Percentiles rank a stretch among this genome's conserved stretches.
phyloP scores from a whole-genome alignment of 2,888 invertebrate genomes.

The Sycophila texana region DNA sequence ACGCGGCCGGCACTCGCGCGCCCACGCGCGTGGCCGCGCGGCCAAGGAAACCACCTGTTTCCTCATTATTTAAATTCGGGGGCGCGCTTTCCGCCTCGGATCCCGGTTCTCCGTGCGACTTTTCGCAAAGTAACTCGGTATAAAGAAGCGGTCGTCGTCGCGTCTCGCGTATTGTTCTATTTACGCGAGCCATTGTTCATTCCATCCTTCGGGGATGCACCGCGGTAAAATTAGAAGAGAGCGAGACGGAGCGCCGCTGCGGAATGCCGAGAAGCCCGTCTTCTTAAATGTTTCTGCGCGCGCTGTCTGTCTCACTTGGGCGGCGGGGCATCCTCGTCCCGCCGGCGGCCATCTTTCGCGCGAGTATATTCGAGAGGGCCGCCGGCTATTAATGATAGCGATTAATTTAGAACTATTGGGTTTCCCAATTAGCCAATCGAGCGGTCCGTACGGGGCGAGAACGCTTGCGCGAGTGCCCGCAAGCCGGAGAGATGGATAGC shows the following conservation, averaged over 20 bases:
- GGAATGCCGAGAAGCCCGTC: constrained; percentile 71
- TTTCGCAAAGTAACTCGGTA: not conserved
- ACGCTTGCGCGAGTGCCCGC: too few species aligned
- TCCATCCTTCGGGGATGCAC: constrained; percentile 68
- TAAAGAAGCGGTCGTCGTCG: not conserved
- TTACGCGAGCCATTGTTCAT: constrained; percentile 75
- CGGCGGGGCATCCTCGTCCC: constrained; percentile 1
- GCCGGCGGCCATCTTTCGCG: not conserved
- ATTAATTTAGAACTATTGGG: constrained; percentile 76
- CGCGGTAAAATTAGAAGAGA: constrained; percentile 30
- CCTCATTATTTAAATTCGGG: constrained; percentile 53
- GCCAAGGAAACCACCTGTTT: constrained; percentile 50
- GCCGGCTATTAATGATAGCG: constrained; percentile 73
- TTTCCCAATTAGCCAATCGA: constrained; percentile 75
- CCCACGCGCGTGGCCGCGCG: not conserved
- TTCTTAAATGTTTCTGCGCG: constrained; percentile 71
- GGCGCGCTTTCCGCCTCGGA: too few species aligned
- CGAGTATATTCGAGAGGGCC: constrained; percentile 42
- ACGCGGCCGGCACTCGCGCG: not conserved
- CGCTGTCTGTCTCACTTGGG: constrained; percentile 48
- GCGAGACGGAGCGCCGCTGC: constrained; percentile 53
- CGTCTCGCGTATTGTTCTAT: constrained; percentile 74
- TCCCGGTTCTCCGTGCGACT: too few species aligned
- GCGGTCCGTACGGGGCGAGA: not conserved
- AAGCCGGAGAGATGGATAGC: constrained; percentile 34